Evolutionary conservation across 2,888 invertebrate genomes (phyloP).

Genomic region (Cistogaster globosa): DNA sequence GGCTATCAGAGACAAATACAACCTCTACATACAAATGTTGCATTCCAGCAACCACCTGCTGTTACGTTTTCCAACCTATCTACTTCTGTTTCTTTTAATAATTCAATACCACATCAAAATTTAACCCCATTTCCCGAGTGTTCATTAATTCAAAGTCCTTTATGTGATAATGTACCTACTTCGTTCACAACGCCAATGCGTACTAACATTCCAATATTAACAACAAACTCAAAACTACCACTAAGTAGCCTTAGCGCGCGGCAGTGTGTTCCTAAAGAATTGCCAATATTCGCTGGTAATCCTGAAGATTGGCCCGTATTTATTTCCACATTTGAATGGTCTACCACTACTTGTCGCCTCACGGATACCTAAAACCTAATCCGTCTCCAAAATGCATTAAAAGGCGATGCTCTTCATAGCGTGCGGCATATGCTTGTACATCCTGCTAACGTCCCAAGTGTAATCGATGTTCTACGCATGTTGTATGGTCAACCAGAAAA

Average conservation of each 20-base stretch:
- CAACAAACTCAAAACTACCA: background rate
- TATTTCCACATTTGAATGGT: too few relatives aligned
- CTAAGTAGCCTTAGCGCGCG: background rate
- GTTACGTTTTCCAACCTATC: background rate
- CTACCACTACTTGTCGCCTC: slow-evolving; percentile 24
- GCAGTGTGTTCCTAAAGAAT: too few relatives aligned
- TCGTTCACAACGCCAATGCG: background rate
- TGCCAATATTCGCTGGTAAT: slow-evolving; percentile 11
- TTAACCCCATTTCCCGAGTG: too few relatives aligned
- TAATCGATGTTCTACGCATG: slow-evolving; percentile 29
- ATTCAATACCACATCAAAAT: too few relatives aligned
- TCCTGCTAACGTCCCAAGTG: slow-evolving; percentile 22
- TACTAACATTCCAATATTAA: background rate
- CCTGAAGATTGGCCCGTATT: slow-evolving; percentile 56
- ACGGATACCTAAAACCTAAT: slow-evolving; percentile 30
- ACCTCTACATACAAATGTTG: background rate
- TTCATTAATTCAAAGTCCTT: too few relatives aligned
- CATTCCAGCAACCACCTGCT: background rate
- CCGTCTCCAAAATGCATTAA: slow-evolving; percentile 46
- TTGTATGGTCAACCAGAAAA: too few relatives aligned
- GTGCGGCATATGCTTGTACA: slow-evolving; percentile 51
- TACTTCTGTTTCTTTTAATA: too few relatives aligned
- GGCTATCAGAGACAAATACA: background rate
- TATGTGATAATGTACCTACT: too few relatives aligned
- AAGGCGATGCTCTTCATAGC: slow-evolving; percentile 36